Conservation (phyloP, 1,140 invertebrate genomes). For the Achroia grisella region DNA sequence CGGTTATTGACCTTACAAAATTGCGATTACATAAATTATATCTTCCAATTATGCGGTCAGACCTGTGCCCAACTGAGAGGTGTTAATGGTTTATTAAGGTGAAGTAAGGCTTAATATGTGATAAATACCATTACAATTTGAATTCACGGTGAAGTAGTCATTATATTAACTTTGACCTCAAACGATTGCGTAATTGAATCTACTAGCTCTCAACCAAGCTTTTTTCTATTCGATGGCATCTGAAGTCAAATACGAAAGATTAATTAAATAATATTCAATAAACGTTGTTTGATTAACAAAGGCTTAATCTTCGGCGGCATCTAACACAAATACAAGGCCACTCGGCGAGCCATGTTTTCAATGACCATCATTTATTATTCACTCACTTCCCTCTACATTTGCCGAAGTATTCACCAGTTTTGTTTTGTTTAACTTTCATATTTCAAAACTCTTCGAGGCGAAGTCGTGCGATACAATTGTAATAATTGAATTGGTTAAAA, state of each 20-base stretch:
- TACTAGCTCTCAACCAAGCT: not conserved
- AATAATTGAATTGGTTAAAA: conserved; percentile 58
- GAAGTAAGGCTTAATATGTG: too few relatives aligned
- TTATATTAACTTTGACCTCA: too few relatives aligned
- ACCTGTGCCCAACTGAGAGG: too few relatives aligned
- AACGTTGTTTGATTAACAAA: conserved; percentile 69
- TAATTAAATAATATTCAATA: conserved; percentile 72
- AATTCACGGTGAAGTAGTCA: too few relatives aligned
- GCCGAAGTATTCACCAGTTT: conserved; percentile 43
- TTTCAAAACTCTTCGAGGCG: conserved; percentile 43
- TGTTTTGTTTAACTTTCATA: conserved; percentile 71
- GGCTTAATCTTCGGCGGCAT: conserved; percentile 66
- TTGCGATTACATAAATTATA: too few relatives aligned
- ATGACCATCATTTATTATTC: conserved; percentile 70
- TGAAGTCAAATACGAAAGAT: conserved; percentile 63
- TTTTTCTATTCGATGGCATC: conserved; percentile 15
- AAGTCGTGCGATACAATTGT: conserved; percentile 54
- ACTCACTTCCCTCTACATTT: conserved; percentile 65
- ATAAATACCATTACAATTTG: too few relatives aligned
- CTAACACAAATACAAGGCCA: conserved; percentile 61
- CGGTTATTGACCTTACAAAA: too few relatives aligned
- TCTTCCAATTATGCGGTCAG: too few relatives aligned
- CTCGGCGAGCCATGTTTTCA: conserved; percentile 57
- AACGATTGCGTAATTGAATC: too few relatives aligned
- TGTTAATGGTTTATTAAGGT: too few relatives aligned